Evolutionary conservation across 1,140 invertebrate species (phyloP), one percentile per base, ranked within the genome.

Genomic region (Drosophila asahinai): DNA sequence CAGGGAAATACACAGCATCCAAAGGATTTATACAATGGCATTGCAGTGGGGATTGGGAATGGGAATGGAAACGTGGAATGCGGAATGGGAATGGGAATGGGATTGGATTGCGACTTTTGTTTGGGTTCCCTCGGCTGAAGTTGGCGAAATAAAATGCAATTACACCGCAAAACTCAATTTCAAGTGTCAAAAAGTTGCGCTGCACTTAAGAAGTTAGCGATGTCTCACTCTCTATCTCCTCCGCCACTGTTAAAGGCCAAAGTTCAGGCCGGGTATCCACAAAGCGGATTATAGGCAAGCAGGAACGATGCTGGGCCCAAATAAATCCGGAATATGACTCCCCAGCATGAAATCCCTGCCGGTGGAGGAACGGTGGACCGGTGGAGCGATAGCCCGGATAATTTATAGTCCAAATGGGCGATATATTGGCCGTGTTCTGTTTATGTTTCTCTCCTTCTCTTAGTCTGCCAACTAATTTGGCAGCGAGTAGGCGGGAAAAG

Each of bases 81-180:
- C 52, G 63, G 38, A 65, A 33, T 63, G 42, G 17, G 52, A 58
- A 52, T 75, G 73, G 52, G 72, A 52, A 51, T 19, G 52, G 51
- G 73, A 59, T 73, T 68, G 73, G 51, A 60, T 65, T 70, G 75
- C 57, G 68, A 61, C 74, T 82, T 72, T 82, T 73, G 80, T 77
- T 82, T 78, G 58, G 58, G 58, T 33, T 77, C 30, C 59, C 15
- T 45, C 49, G 52, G 48, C 40, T 77, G 43, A 57, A 65, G 54
- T 64, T 77, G 58, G 63, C 84, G 19, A 89, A 89, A 89, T 89
- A 84, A 90, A 89, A 86, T 89, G 81, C 86, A 89, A 90, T 89
- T 90, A 89, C 86, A 90, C 86, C 86, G 61, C 86, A 90, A 90
- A 89, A 90, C 86, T 89, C 86, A 89, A 89, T 89, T 89, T 77